Evolutionary conservation across 2,797 vertebrate genomes (phyloP).

Genomic region (Argentina silus): DNA sequence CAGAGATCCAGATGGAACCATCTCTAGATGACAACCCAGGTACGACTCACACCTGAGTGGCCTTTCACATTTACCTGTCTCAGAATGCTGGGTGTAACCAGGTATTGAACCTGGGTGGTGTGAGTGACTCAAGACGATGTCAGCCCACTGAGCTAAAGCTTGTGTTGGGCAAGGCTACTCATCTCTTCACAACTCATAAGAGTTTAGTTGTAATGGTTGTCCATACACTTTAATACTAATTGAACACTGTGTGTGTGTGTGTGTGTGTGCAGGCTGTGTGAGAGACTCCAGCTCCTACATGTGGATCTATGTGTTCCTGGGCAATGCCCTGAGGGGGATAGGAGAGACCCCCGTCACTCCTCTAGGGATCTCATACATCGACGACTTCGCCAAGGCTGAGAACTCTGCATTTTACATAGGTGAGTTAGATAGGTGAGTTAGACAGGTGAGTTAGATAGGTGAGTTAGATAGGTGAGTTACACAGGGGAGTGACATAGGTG

Average conservation of each 20-base stretch:
- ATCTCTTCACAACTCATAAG: too few relatives aligned
- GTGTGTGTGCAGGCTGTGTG: slow-evolving; percentile 75
- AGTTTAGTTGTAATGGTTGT: too few relatives aligned
- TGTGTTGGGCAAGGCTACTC: too few relatives aligned
- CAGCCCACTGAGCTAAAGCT: too few relatives aligned
- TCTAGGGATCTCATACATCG: slow-evolving; percentile 92
- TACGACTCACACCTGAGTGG: slow-evolving; percentile 1
- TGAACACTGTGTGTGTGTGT: slow-evolving; percentile 5
- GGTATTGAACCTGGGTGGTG: background rate
- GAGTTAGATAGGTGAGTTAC: too few relatives aligned
- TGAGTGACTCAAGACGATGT: too few relatives aligned
- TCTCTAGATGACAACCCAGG: slow-evolving; percentile 38
- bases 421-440: slow-evolving; percentile 38
- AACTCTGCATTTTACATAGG: slow-evolving; percentile 94
- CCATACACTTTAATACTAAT: too few relatives aligned
- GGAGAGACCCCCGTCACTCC: slow-evolving; percentile 93
- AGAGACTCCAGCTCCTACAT: slow-evolving; percentile 83
- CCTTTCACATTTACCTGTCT: background rate
- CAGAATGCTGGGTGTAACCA: background rate
- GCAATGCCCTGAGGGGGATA: slow-evolving; percentile 90
- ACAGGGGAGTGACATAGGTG: too few relatives aligned
- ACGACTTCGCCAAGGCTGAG: slow-evolving; percentile 89
- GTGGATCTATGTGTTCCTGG: slow-evolving; percentile 92
- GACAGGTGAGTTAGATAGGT: too few relatives aligned
- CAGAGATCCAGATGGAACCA: slow-evolving; percentile 28